Percentiles rank a stretch among this genome's conserved stretches.
These are phyloP conservation scores for Spea bombifrons DNA, from an alignment of 2,113 vertebrate species.

Conservation along the genomic window DNA sequence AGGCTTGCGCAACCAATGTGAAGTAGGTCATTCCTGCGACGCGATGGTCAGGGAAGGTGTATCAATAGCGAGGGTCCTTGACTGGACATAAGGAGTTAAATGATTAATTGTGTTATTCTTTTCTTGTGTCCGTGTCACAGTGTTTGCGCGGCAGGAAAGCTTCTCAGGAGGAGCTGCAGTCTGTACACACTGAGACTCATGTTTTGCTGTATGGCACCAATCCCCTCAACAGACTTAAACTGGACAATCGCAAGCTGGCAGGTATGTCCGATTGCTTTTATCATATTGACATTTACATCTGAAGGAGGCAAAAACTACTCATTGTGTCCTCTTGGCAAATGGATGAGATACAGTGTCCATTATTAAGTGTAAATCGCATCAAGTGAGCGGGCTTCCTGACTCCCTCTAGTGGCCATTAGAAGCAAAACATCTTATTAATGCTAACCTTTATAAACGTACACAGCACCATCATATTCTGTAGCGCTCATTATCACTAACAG, in stretches of 20 bases:
- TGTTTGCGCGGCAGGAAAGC: constrained; percentile 80
- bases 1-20: constrained; percentile 79
- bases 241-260: constrained; percentile 80
- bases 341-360: too few relatives aligned
- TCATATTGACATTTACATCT: too few relatives aligned
- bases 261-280: constrained; percentile 59
- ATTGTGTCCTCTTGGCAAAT: too few relatives aligned
- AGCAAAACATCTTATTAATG: background rate
- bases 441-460: too few relatives aligned
- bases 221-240: constrained; percentile 80
- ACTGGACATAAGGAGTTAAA: background rate
- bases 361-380: too few relatives aligned
- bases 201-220: constrained; percentile 83
- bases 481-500: too few relatives aligned
- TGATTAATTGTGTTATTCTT: background rate
- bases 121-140: constrained; percentile 56
- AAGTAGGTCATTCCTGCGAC: constrained; percentile 64
- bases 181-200: constrained; percentile 78
- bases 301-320: too few relatives aligned
- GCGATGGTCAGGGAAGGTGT: too few relatives aligned
- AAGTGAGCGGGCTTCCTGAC: background rate
- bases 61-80: background rate
- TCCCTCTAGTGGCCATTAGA: background rate
- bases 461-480: too few relatives aligned
- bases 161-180: constrained; percentile 81